Base-by-base conservation (phyloP, 1,140 invertebrate species). In the Samia ricini region DNA sequence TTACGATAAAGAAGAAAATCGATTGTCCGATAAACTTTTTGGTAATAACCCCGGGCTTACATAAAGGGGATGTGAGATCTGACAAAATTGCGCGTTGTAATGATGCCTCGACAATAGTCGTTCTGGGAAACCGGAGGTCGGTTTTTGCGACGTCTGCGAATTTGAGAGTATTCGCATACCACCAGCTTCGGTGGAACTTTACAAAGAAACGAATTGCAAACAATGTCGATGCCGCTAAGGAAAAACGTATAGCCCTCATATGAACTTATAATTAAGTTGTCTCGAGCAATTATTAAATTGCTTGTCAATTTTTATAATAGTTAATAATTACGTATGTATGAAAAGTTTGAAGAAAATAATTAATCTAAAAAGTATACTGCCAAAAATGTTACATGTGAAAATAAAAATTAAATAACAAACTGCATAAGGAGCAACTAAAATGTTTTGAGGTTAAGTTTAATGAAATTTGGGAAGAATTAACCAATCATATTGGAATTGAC, bases 71-170 rank as follows among this genome's bases (percentile, higher is more conserved):
- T 81, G 74, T 66, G 68, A 75, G 79, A 78, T 77, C 72, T 71
- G 68, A 74, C 77, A 79, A 81, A 86, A 85, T 86, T 83, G 85
- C 79, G 72, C 76, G 80, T 74, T 68, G 74, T 78, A 82, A 81
- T 78, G 71, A 78, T 72, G 75, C 64, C 50, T 48, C 76, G 71
- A 88, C 85, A 88, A 88, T 83, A 83, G 82, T 66, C 66, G 69
- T 85, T 88, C 85, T 77, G 74, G 71, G 82, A 85, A 83, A 59
- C 56, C 72, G 71, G 61, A 73, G 64, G 58, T 24, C 71, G 72
- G 72, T 81, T 87, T 87, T 82, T 83, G 78, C 74, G 66, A 68
- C n/a, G 67, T 72, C 73, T 79, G 82, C 78, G 77, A 86, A 86
- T 86, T 84, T 86, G 76, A 67, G 61, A 77, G 69, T 60, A 65